Evolutionary conservation across 2,797 vertebrate species (phyloP).

Genomic region (Cetoscarus ocellatus): DNA sequence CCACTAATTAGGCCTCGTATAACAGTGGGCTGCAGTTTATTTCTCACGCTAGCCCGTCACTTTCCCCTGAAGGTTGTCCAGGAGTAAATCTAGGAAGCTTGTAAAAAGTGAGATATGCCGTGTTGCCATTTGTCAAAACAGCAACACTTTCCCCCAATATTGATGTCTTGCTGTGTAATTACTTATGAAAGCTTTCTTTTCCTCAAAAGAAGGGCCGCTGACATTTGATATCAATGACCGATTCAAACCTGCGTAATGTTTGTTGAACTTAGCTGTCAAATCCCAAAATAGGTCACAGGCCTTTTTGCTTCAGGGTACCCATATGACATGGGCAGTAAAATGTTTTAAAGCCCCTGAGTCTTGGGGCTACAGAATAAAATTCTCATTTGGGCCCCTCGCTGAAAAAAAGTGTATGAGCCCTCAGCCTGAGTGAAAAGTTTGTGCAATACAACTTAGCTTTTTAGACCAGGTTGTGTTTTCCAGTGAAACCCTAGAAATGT

Average conservation of each 20-base stretch:
- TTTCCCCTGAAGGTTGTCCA: conserved; percentile 38
- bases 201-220: conserved; percentile 1
- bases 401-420: conserved; percentile 51
- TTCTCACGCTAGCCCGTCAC: conserved; percentile 67
- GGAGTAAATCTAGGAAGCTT: conserved; percentile 31
- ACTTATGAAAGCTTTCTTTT: conserved; percentile 28
- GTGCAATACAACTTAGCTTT: conserved; percentile 52
- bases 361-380: conserved; percentile 60
- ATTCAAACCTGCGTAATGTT: conserved; percentile 39
- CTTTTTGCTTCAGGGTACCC: conserved; percentile 55
- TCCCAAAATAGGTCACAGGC: conserved; percentile 50
- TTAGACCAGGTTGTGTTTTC: conserved; percentile 62
- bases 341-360: conserved; percentile 62
- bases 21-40: conserved; percentile 70
- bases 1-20: conserved; percentile 74
- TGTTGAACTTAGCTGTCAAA: conserved; percentile 51
- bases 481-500: conserved; percentile 67
- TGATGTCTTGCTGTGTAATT: conserved; percentile 19
- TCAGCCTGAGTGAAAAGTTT: conserved; percentile 30
- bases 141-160: conserved; percentile 16
- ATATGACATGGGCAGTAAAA: conserved; percentile 64
- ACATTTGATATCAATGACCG: conserved; percentile 46
- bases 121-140: conserved; percentile 47
- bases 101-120: conserved; percentile 52
- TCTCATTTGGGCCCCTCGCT: conserved; percentile 50